Evolutionary conservation across 1,140 invertebrate genomes (phyloP).

Genomic region (Polypedilum vanderplanki): DNA sequence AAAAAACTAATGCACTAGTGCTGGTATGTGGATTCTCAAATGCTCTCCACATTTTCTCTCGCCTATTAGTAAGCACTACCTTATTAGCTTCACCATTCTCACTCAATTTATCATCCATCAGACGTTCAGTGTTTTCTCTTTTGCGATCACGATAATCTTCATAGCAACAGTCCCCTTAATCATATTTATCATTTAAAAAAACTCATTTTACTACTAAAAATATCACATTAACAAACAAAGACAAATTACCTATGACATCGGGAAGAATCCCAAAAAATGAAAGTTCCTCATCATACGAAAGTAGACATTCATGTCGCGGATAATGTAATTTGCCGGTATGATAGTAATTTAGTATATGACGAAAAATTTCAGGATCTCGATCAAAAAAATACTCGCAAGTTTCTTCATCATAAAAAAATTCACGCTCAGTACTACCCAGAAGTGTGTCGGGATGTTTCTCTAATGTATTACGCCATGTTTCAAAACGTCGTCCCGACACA

Average conservation of each 20-base stretch:
- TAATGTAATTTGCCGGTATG: slow-evolving; percentile 70
- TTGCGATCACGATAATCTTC: slow-evolving; percentile 71
- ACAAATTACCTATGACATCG: slow-evolving; percentile 67
- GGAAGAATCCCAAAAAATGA: slow-evolving; percentile 74
- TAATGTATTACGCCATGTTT: slow-evolving; percentile 70
- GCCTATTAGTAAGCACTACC: slow-evolving; percentile 48
- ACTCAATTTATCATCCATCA: slow-evolving; percentile 65
- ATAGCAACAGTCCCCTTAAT: slow-evolving; percentile 73
- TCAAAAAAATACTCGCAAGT: slow-evolving; percentile 72
- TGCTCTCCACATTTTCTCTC: slow-evolving; percentile 69
- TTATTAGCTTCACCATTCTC: slow-evolving; percentile 52
- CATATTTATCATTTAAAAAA: too few relatives aligned
- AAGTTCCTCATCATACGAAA: slow-evolving; percentile 69
- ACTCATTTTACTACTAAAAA: too few relatives aligned
- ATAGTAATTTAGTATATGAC: slow-evolving; percentile 72
- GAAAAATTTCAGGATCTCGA: slow-evolving; percentile 69
- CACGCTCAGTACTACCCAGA: slow-evolving; percentile 65
- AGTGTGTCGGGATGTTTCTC: slow-evolving; percentile 74
- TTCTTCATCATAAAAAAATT: slow-evolving; percentile 74
- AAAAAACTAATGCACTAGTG: slow-evolving; percentile 69
- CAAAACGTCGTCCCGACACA: slow-evolving; percentile 58
- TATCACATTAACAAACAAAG: too few relatives aligned
- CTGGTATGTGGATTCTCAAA: slow-evolving; percentile 74
- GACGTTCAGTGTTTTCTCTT: slow-evolving; percentile 65
- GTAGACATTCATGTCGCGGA: slow-evolving; percentile 69